Evolutionary conservation across 1,140 invertebrate species (phyloP), one percentile per base, ranked within the genome.

Genomic region (Drosophila lacteicornis): DNA sequence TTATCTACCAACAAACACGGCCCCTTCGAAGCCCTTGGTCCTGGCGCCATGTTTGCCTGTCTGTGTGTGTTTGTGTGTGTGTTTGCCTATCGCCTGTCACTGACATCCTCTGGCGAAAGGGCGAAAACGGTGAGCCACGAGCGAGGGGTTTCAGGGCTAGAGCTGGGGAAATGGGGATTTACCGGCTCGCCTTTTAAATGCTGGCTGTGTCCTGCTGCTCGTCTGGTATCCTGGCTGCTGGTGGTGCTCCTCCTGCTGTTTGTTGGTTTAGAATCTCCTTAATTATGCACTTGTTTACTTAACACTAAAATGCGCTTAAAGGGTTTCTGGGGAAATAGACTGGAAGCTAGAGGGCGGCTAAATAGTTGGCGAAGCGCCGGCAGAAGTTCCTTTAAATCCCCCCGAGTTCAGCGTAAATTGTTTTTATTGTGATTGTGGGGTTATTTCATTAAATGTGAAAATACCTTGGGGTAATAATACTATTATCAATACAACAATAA

Each of bases 51-150:
- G 55, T 47, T 42, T 51, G 45, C 57, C 25, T 50, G 22, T 19
- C 19, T 51, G n/a, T 50, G 36, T 45, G 17, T 51, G n/a, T 50
- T 22, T 45, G 17, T 49, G 27, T 76, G 75, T 62, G 27, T 77
- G 75, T 79, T 79, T 78, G 82, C 85, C 68, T 84, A 83, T 83
- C 77, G 84, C 69, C 84, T 88, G 84, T 68, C 84, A 78, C 82
- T 90, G 74, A 84, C 84, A 88, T 84, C 68, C 62, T 51, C 62
- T 51, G 63, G 67, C 67, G 63, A 60, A 61, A 45, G 75, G 75
- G 30, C 42, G 55, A 60, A 25, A 77, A 43, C 46, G 30, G 46
- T 17, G 68, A 51, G 68, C 19, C 42, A 47, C 51, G 27, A 36
- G 22, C 27, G 19, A 33, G 6, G 27, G 25, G 15, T 9, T 42